Evolutionary conservation across 2,888 invertebrate species (phyloP), one percentile per base, ranked within the genome.

Genomic region (Argynnis bischoffii): DNA sequence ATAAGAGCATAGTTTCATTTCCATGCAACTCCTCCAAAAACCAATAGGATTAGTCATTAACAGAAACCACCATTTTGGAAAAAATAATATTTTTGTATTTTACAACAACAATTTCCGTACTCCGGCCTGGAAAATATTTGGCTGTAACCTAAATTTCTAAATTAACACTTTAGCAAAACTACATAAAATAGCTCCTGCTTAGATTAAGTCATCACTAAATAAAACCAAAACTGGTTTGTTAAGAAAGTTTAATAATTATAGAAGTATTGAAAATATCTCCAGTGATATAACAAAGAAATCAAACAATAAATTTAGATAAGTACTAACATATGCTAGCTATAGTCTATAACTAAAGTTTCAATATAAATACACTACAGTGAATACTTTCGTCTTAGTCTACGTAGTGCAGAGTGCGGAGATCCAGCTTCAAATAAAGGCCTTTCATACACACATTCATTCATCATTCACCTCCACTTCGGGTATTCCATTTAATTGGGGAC

Each of bases 211-310:
- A 48, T 14, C 31, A 53, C 14, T 16, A 66, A 72, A 72, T 66
- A 70, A 66, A 75, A 79, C 79, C 41, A 15, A 75, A 54, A n/a
- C 55, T 80, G 85, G 87, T 90, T 92, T 90, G 87, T 91, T 66
- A 92, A 92, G 92, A 92, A 92, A 92, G 90, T 91, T 92, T 91
- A 91, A 89, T 90, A 81, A 83, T 21, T 21, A 21, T 87, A 90
- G 89, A 90, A 89, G 89, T 91, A 89, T 91, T 89, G 90, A 92
- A 90, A 92, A 92, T 92, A 92, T 92, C 87, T 92, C 89, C 90
- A 89, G 90, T 87, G 89, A 87, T 85, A 84, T 85, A 86, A 86
- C 87, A 84, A 92, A 90, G 84, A 87, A 85, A 81, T 81, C 48
- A 55, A 88, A 90, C 90, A 91, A 92, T 89, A 88, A 89, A 91